Base-by-base conservation (phyloP, 2,797 vertebrate genomes). In the Onychomys leucogaster region DNA sequence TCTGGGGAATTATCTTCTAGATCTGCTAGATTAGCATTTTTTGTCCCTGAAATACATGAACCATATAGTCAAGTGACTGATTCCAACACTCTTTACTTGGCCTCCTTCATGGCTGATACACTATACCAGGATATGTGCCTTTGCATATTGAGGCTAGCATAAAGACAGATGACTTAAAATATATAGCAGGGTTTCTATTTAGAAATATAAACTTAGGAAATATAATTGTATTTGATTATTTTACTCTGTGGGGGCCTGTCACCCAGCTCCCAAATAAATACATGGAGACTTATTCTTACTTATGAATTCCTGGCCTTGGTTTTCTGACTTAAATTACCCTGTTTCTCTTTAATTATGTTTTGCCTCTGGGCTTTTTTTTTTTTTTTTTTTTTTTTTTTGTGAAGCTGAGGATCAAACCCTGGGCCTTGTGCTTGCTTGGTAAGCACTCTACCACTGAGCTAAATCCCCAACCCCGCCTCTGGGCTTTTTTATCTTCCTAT, bases 121-220 rank as follows among this genome's bases (percentile, higher is more conserved):
- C 34, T 81, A 52, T 6, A 19, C 27, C n/a, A 67, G 34, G 4
- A 8, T 88, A 21, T 71, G 52, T 97, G 32, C 52, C 67, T 89
- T 69, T 86, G 13, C 6, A 71, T 67, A 69, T 19, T 21, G 21
- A 78, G 12, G 13, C 1, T 67, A 43, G 21, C 52, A 19, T 19
- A 83, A 9, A 91, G 61, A 90, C 4, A 90, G 37, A 95, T 65
- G 55, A 49, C 81, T 93, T 90, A n/a, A 88, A 92, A 63, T 90
- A 85, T 83, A 59, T 80, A 34, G 8, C 41, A 19, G 17, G 75
- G 71, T 84, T 95, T 12, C 52, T 88, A 69, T 76, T 87, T 37
- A 90, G 59, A 52, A 63, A 73, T n/a, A 67, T 4, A 76, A 21
- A 2, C 52, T 41, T 57, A 43, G 55, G 57, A 94, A 91, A 93